Evolutionary conservation across 2,888 invertebrate genomes (phyloP), one percentile per base, ranked within the genome.

Genomic region (Serrognathus titanus): DNA sequence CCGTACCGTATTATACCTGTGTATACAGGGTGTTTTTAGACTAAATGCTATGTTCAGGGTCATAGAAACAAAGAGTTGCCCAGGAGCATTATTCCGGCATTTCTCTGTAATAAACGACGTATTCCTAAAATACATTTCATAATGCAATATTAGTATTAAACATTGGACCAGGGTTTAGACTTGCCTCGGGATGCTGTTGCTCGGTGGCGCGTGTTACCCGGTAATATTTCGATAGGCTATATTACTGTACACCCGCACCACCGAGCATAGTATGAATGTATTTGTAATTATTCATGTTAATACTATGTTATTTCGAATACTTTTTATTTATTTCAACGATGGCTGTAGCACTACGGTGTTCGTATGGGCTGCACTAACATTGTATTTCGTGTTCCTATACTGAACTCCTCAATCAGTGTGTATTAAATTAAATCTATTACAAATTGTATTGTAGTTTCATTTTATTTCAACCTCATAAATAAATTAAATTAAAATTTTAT

Each of bases 351-450:
- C 71, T 69, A 72, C 70, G 72, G 70, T 69, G 72, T 74, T 74
- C 70, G 70, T 74, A 75, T 69, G 74, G 72, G 74, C 75, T 72
- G 70, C 73, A 72, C 66, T 66, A 64, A 70, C 69, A 69, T 71
- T 70, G 68, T 71, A 72, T 57, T 73, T 70, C 71, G 75, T 74
- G 75, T 75, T 75, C 75, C 75, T 75, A 75, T 75, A 72, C 73
- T 71, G 71, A 76, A 75, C 73, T 74, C 74, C 72, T 69, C 69
- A 71, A 73, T 76, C 75, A 75, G 75, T 76, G 75, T 75, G 75
- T 76, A 75, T 75, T 74, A 74, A 58, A 58, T 58, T 58, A 58
- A 57, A 58, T 53, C 58, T 58, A 58, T 58, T 58, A 58, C 58
- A 41, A 58, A 54, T 50, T 54, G 48, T 16, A 38, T 16, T 45